Evolutionary conservation across 2,888 invertebrate genomes (phyloP).

Genomic region (Eremobia ochroleuca): DNA sequence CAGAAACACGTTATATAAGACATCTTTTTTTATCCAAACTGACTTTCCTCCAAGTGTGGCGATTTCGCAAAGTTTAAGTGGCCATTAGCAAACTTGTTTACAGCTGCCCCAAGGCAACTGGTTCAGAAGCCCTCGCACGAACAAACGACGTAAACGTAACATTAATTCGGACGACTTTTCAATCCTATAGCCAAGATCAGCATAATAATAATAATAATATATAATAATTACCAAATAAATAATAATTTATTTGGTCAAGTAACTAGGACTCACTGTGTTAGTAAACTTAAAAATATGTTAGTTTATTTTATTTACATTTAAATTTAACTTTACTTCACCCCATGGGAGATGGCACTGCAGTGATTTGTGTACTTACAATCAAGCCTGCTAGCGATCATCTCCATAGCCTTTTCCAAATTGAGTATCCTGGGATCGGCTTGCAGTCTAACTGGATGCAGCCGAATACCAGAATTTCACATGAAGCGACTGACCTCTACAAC

Average conservation of each 20-base stretch:
- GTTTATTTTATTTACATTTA: no score
- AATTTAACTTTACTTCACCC: no score
- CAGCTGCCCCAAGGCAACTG: slow-evolving; percentile 80
- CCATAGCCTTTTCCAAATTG: no score
- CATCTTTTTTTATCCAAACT: slow-evolving; percentile 67
- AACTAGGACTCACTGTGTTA: no score
- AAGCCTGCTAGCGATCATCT: no score
- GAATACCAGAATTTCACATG: not conserved
- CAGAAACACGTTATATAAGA: slow-evolving; percentile 57
- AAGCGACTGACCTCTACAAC: not conserved
- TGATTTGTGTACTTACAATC: no score
- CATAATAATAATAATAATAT: no score
- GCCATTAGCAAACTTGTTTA: slow-evolving; percentile 86
- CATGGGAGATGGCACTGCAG: no score
- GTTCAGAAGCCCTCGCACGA: slow-evolving; percentile 49
- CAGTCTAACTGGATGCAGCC: not conserved
- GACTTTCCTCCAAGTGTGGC: slow-evolving; percentile 76
- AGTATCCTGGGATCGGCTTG: not conserved
- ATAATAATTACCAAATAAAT: no score
- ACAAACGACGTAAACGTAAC: not conserved
- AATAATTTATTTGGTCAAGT: no score
- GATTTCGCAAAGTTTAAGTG: slow-evolving; percentile 84
- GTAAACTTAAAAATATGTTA: no score
- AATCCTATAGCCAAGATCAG: no score
- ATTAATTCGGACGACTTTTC: not conserved